Conservation (phyloP, 2,888 invertebrate species). For the Escarpia spicata region DNA sequence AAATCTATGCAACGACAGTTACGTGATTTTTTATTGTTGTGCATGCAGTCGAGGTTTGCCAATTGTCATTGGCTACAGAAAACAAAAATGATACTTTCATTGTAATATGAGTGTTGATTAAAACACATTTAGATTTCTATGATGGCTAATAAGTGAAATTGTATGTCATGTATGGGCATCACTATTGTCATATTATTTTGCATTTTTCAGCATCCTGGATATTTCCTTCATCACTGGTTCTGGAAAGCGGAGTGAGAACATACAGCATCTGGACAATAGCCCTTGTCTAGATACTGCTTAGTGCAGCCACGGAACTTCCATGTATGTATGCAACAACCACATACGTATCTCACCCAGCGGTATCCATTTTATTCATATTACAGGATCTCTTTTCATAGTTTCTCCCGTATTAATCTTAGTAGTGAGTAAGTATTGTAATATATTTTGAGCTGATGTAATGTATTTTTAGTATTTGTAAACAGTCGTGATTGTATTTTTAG, state of each 20-base stretch:
- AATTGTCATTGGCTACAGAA: no score
- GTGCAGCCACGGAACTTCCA: neutral
- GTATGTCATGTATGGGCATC: neutral
- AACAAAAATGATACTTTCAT: no score
- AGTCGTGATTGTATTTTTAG: no score
- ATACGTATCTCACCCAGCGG: neutral
- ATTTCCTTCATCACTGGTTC: neutral
- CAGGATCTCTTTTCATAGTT: no score
- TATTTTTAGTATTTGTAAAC: no score
- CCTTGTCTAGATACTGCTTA: conserved; percentile 4
- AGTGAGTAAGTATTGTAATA: neutral
- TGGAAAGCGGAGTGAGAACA: neutral
- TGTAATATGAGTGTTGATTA: neutral
- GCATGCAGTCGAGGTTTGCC: no score
- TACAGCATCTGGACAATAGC: neutral
- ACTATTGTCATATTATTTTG: neutral
- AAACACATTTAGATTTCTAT: neutral
- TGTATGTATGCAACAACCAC: neutral
- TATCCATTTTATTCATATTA: no score
- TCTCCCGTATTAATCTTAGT: no score
- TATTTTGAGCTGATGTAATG: neutral
- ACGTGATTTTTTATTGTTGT: no score
- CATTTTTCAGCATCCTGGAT: neutral
- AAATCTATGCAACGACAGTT: no score
- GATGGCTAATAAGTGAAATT: neutral